These are phyloP conservation scores for Drosophila dives DNA, from an alignment of 2,888 invertebrate species.

Conservation along the genomic window DNA sequence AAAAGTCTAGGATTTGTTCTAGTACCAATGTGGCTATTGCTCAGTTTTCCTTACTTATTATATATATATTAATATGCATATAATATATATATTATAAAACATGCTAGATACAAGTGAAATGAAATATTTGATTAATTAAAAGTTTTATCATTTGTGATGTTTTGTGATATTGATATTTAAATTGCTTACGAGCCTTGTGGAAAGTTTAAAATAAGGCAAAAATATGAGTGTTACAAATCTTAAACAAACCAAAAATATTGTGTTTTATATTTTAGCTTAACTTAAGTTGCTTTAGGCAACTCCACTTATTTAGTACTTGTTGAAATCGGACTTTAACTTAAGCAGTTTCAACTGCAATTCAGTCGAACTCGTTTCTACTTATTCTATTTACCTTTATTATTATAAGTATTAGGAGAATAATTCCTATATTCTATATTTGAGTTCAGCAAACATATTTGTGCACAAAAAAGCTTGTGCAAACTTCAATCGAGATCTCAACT, in stretches of 20 bases:
- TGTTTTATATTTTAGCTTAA: not conserved
- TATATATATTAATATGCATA: too few species aligned
- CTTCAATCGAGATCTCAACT: not conserved
- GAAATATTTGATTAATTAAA: not conserved
- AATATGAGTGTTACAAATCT: not conserved
- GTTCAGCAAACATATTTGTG: not conserved
- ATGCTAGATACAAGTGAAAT: not conserved
- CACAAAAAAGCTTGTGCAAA: not conserved
- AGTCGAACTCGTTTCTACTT: not conserved
- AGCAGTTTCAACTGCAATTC: not conserved
- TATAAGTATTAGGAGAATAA: not conserved
- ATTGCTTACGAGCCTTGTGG: not conserved
- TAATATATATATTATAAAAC: not conserved
- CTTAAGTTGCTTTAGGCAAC: not conserved
- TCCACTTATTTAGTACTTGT: not conserved
- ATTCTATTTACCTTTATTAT: not conserved
- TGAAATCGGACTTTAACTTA: not conserved
- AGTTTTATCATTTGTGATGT: not conserved
- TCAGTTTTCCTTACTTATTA: not conserved
- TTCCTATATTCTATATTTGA: not conserved
- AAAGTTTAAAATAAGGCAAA: not conserved
- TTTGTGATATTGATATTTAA: not conserved
- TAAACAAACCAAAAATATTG: not conserved
- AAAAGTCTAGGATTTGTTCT: not conserved
- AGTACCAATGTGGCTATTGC: not conserved